Percentiles rank a stretch among this genome's conserved stretches.
Conservation (phyloP, 2,797 vertebrate species). For the Micropoecilia bifurca region DNA sequence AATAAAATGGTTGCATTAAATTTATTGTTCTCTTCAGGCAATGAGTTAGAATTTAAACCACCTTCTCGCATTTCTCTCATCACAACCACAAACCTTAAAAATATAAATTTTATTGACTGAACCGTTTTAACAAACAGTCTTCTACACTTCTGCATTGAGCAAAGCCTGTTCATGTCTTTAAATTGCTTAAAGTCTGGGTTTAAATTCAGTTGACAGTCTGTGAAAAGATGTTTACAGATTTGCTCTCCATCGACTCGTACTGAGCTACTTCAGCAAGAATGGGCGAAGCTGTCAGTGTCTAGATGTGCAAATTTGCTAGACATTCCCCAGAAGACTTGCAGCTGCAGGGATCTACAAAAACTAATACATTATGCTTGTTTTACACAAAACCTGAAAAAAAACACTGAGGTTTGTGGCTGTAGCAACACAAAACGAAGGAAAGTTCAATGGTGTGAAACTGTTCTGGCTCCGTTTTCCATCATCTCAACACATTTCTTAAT, state of each 20-base stretch:
- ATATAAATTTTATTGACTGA: neutral
- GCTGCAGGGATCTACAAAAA: neutral
- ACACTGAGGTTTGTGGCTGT: neutral
- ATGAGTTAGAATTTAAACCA: neutral
- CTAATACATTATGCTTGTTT: neutral
- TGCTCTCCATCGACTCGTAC: neutral
- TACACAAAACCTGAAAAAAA: neutral
- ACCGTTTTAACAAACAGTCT: neutral
- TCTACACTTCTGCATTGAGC: neutral
- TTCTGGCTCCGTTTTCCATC: conserved; percentile 4
- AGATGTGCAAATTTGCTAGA: neutral
- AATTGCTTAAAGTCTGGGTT: neutral
- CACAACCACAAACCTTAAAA: neutral
- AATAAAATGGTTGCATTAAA: conserved; percentile 24
- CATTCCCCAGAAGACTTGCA: neutral
- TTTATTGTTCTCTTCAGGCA: conserved; percentile 7
- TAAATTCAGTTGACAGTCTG: neutral
- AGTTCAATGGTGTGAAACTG: neutral
- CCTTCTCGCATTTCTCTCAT: neutral
- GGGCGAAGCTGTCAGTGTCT: neutral
- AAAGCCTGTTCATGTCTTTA: neutral
- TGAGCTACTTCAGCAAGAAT: neutral
- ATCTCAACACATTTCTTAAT: neutral
- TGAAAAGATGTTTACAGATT: neutral
- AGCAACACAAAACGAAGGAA: neutral